A percentile compares a stretch with the other conserved stretches of the same genome.
Conservation (phyloP, 1,140 invertebrate species). For the Sitophilus oryzae region DNA sequence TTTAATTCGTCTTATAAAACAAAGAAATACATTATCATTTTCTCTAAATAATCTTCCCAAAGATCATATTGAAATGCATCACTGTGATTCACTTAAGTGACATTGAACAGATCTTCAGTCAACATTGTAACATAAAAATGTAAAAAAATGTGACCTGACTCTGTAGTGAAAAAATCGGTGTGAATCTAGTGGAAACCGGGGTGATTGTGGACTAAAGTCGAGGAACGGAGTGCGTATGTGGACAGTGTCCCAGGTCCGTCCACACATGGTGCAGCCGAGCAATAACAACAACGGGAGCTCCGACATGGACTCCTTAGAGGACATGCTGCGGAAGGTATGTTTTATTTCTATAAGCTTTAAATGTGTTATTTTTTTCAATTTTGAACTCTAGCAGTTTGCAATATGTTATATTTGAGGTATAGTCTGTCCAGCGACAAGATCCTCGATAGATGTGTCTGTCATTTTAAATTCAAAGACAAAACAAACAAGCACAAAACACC, state of each 20-base stretch:
- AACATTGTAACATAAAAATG: conserved; percentile 18
- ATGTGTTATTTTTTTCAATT: background rate
- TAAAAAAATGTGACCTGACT: too few relatives aligned
- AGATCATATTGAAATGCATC: background rate
- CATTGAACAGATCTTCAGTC: background rate
- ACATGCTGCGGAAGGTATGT: conserved; percentile 73
- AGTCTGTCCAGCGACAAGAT: too few relatives aligned
- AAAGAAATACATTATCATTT: too few relatives aligned
- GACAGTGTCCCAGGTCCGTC: conserved; percentile 10
- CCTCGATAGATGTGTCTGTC: too few relatives aligned
- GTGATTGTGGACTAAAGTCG: background rate
- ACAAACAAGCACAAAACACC: too few relatives aligned
- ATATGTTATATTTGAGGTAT: too few relatives aligned
- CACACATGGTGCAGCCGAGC: conserved; percentile 44
- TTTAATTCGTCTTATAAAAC: too few relatives aligned
- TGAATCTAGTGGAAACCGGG: too few relatives aligned
- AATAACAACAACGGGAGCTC: conserved; percentile 64
- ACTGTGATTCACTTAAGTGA: background rate
- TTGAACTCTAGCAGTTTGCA: too few relatives aligned
- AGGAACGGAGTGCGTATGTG: conserved; percentile 12
- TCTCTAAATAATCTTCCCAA: background rate
- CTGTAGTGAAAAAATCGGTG: conserved; percentile 7
- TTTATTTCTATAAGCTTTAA: background rate
- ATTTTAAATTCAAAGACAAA: too few relatives aligned
- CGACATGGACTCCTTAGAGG: conserved; percentile 74